Conservation (phyloP, 2,113 vertebrate genomes). For the Oceanodroma tethys region DNA sequence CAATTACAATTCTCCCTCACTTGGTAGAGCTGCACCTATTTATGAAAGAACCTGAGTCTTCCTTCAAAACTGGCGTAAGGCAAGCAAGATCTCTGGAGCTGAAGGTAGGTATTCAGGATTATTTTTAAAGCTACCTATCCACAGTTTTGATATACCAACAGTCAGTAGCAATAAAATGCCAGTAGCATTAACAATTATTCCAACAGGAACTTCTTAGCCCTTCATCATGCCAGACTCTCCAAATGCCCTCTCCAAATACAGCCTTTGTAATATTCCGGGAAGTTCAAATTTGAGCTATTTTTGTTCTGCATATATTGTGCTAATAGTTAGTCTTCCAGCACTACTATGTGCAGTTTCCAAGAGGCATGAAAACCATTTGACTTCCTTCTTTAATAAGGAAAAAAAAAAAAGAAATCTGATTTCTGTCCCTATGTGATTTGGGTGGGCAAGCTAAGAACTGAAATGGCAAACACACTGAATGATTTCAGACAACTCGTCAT, state of each 20-base stretch:
- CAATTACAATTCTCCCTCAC: not conserved
- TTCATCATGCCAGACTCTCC: not conserved
- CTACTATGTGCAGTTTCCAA: not conserved
- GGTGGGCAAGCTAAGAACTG: not conserved
- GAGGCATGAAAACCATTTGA: not conserved
- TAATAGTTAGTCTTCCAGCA: not conserved
- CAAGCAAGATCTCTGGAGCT: not conserved
- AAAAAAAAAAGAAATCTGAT: not conserved
- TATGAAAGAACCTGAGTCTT: not conserved
- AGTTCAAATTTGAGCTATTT: not conserved
- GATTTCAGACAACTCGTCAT: not conserved
- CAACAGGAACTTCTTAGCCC: not conserved
- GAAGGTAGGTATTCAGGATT: not conserved
- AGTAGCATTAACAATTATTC: not conserved
- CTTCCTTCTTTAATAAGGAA: not conserved
- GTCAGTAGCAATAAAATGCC: not conserved
- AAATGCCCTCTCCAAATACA: not conserved
- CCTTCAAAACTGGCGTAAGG: not conserved
- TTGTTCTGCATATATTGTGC: not conserved
- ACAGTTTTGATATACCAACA: not conserved
- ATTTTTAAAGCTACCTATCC: not conserved
- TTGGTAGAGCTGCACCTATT: not conserved
- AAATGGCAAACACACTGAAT: not conserved
- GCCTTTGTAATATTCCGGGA: not conserved
- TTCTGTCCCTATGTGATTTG: not conserved